Evolutionary conservation across 2,888 invertebrate genomes (phyloP), one percentile per base, ranked within the genome.

Genomic region (Agrochola litura): DNA sequence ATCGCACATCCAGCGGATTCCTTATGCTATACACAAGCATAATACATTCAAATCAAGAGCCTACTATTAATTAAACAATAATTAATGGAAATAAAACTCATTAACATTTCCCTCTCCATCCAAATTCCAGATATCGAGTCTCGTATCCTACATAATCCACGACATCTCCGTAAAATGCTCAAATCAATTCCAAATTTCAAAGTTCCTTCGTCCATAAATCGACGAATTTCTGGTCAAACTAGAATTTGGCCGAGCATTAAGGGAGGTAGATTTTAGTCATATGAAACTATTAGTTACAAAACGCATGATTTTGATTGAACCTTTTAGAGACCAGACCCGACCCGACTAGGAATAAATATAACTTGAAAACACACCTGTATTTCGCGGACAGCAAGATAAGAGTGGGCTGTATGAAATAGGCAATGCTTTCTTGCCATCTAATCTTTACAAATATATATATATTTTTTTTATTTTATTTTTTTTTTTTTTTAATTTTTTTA

Each of bases 221-320:
- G 52, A 46, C 14, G 56, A 73, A 81, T 60, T 56, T 69, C 77
- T 60, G 16, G 68, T 82, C 68, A 63, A 56, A 60, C 43, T 67
- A n/a, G 52, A n/a, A 68, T 65, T 60, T 14, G 14, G 12, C n/a
- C 10, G 8, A 41, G 52, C 82, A 43, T 64, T 43, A 56, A 14
- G 49, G 56, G 43, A 14, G 49, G 66, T 76, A 76, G 56, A 46
- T 60, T 64, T 64, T 60, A 52, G 52, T 54, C 16, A 54, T n/a
- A n/a, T 52, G 22, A 56, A 61, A 49, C n/a, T 25, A 16, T 6
- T n/a, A 75, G 41, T 37, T 25, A n/a, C 66, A 22, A 14, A 14
- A 19, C 16, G 2, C 2, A 25, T 41, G 14, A 61, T 12, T 10
- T 54, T 61, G 37, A 52, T 49, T 52, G 22, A 25, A 8, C n/a